phyloP scores from a whole-genome alignment of 2,113 vertebrate species.

The Mola mola region DNA sequence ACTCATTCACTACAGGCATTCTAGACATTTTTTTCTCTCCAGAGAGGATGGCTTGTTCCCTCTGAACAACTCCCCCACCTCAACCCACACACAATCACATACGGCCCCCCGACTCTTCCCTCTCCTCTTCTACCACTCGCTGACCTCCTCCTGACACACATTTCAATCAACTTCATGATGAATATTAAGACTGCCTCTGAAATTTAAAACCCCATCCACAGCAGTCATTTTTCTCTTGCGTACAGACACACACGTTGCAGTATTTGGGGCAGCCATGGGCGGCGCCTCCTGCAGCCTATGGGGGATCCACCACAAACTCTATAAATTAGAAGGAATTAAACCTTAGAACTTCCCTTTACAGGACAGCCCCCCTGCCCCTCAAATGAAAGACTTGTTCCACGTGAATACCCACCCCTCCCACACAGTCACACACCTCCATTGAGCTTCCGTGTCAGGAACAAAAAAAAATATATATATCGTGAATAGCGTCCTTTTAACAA shows the following conservation, averaged over 20 bases:
- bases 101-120: not conserved
- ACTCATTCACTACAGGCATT: conserved; percentile 1
- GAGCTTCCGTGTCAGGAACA: conserved; percentile 10
- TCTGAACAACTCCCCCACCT: not conserved
- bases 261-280: not conserved
- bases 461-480: not conserved
- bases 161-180: conserved; percentile 24
- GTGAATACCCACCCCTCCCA: conserved; percentile 35
- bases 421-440: conserved; percentile 49
- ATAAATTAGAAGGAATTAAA: conserved; percentile 17
- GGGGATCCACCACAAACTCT: conserved; percentile 5
- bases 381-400: conserved; percentile 21
- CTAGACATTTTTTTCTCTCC: conserved; percentile 28
- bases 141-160: conserved; percentile 46
- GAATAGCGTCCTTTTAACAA: not conserved
- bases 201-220: not conserved
- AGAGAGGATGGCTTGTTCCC: conserved; percentile 29
- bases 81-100: conserved; percentile 11
- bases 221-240: not conserved
- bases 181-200: conserved; percentile 11
- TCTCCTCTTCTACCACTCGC: conserved; percentile 16
- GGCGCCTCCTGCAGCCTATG: conserved; percentile 15
- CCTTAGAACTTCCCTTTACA: conserved; percentile 25
- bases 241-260: not conserved
- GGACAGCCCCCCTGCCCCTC: conserved; percentile 11